These are phyloP conservation scores for Megaceryle maxima DNA, from an alignment of 2,113 vertebrate species.

Conservation along the genomic window DNA sequence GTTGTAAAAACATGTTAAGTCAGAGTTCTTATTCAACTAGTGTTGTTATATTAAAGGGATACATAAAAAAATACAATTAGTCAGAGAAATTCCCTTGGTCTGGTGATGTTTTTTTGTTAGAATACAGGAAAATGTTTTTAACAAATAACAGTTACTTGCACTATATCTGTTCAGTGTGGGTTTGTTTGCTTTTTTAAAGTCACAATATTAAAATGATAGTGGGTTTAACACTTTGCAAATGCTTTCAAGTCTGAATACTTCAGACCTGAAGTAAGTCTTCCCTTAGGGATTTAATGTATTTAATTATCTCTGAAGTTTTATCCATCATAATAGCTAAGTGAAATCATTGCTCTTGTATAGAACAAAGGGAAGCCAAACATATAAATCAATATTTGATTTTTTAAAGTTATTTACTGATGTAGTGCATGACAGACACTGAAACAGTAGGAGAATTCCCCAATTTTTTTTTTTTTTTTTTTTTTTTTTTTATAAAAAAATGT, in stretches of 20 bases:
- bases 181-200: not conserved
- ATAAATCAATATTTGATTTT: conserved; percentile 70
- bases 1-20: not conserved
- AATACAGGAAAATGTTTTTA: not conserved
- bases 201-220: not conserved
- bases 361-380: conserved; percentile 58
- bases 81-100: not conserved
- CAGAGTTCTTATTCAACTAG: not conserved
- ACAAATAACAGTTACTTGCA: not conserved
- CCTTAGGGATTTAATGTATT: conserved; percentile 67
- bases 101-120: not conserved
- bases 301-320: conserved; percentile 73
- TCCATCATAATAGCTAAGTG: conserved; percentile 65
- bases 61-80: not conserved
- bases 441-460: not conserved
- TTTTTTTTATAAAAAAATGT: not conserved
- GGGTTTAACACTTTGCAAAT: conserved; percentile 42
- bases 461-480: not conserved
- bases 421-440: not conserved
- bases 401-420: conserved; percentile 47
- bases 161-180: not conserved
- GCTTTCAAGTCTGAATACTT: conserved; percentile 65
- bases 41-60: not conserved
- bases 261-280: conserved; percentile 56
- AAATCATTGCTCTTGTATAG: conserved; percentile 55